Conservation (phyloP, 1,140 invertebrate genomes). For the Zaprionus gabonicus region DNA sequence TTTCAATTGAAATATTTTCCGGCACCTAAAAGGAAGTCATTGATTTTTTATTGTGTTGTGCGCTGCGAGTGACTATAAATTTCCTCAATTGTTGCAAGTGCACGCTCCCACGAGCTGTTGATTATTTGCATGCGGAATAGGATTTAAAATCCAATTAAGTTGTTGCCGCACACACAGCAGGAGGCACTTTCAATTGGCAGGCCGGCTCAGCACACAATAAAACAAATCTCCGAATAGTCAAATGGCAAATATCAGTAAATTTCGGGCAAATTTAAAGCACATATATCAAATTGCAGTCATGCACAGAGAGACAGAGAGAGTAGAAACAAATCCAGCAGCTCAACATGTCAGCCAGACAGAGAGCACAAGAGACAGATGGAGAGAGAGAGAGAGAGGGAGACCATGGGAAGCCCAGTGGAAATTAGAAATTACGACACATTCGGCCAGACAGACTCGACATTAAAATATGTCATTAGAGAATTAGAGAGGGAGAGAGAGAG, state of each 20-base stretch:
- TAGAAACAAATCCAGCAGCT: constrained; percentile 26
- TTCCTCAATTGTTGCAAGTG: not conserved
- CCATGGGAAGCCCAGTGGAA: constrained; percentile 39
- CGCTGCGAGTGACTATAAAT: not conserved
- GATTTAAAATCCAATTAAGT: constrained; percentile 12
- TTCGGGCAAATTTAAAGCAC: constrained; percentile 64
- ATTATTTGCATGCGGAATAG: not conserved
- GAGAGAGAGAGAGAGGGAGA: not conserved
- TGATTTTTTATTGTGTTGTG: not conserved
- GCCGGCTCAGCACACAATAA: constrained; percentile 41
- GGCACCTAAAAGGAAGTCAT: not conserved
- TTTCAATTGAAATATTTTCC: not conserved
- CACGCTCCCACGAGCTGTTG: not conserved
- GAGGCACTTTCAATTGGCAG: constrained; percentile 23
- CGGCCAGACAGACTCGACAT: constrained; percentile 52
- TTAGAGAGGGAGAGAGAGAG: constrained; percentile 50
- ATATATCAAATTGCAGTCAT: constrained; percentile 70
- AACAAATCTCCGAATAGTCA: constrained; percentile 46
- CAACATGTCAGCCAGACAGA: constrained; percentile 18
- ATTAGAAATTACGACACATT: constrained; percentile 79
- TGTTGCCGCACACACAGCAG: not conserved
- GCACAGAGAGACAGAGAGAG: constrained; percentile 18
- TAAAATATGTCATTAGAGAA: constrained; percentile 79
- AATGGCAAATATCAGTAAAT: constrained; percentile 47
- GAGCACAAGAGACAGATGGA: not conserved